Conservation (phyloP, 2,888 invertebrate species). For the Tridacna gigas region DNA sequence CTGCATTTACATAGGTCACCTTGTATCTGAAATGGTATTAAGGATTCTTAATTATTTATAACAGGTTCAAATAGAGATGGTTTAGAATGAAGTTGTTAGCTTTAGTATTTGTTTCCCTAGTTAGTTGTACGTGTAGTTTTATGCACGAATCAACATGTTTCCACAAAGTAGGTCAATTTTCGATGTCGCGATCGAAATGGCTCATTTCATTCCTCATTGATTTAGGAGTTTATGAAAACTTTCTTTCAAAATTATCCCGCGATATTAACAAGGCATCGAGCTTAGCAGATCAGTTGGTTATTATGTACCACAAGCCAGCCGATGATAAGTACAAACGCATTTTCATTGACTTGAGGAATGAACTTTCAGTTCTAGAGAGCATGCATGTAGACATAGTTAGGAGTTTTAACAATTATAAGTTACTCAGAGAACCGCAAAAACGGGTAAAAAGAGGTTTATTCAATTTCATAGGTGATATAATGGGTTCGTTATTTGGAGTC, state of each 20-base stretch:
- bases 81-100: not conserved
- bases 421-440: not conserved
- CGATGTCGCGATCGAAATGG: slow-evolving; percentile 14
- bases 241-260: not conserved
- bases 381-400: not conserved
- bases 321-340: not conserved
- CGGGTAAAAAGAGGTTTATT: not conserved
- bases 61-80: slow-evolving; percentile 4
- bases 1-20: not conserved
- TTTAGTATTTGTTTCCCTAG: slow-evolving; percentile 10
- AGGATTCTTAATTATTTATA: slow-evolving; percentile 9
- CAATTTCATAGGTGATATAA: not conserved
- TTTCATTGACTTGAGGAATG: too few relatives aligned
- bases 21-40: not conserved
- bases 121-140: not conserved
- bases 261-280: slow-evolving; percentile 12
- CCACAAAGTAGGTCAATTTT: slow-evolving; percentile 18
- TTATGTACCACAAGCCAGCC: not conserved
- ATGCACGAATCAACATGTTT: slow-evolving; percentile 12
- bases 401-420: slow-evolving; percentile 6
- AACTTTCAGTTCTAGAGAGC: not conserved
- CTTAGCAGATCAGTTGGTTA: not conserved
- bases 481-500: slow-evolving; percentile 12
- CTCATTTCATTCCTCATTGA: slow-evolving; percentile 1
- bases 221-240: slow-evolving; percentile 3